Conservation (phyloP, 2,113 vertebrate genomes). For the Oncorhynchus gorbuscha region DNA sequence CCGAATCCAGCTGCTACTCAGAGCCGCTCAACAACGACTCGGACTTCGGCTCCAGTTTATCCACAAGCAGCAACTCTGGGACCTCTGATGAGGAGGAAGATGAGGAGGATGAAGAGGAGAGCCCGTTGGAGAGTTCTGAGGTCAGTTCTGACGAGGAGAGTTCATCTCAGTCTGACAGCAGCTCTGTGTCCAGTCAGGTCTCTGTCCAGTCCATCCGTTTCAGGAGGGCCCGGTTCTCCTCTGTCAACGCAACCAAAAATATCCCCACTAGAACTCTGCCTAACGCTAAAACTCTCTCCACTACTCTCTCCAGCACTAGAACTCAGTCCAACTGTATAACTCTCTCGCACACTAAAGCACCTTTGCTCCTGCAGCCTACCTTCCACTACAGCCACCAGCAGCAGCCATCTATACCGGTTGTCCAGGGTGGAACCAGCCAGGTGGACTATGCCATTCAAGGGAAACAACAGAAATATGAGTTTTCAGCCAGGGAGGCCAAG, state of each 20-base stretch:
- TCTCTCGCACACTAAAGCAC: slow-evolving; percentile 68
- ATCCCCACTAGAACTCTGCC: slow-evolving; percentile 50
- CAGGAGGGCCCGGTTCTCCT: slow-evolving; percentile 83
- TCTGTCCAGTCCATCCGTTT: slow-evolving; percentile 95
- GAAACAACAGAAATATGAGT: slow-evolving; percentile 69
- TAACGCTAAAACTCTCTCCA: too few relatives aligned
- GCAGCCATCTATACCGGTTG: slow-evolving; percentile 52
- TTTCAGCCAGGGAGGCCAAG: slow-evolving; percentile 70
- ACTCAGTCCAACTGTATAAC: slow-evolving; percentile 33
- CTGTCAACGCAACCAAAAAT: slow-evolving; percentile 46
- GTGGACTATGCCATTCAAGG: slow-evolving; percentile 56
- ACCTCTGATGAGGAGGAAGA: slow-evolving; percentile 82
- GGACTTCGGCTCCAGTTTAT: slow-evolving; percentile 89
- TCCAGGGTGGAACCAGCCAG: slow-evolving; percentile 14
- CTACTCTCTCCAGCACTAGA: too few relatives aligned
- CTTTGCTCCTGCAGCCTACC: slow-evolving; percentile 82
- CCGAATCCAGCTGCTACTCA: slow-evolving; percentile 88
- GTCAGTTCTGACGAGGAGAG: slow-evolving; percentile 87
- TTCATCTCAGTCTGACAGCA: slow-evolving; percentile 91
- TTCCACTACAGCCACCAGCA: slow-evolving; percentile 84
- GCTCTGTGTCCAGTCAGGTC: slow-evolving; percentile 90
- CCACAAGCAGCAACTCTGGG: slow-evolving; percentile 87
- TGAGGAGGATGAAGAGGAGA: slow-evolving; percentile 26
- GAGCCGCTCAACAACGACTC: slow-evolving; percentile 86
- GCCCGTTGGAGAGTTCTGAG: slow-evolving; percentile 75